phyloP scores from a whole-genome alignment of 2,888 invertebrate species.

The Xestia c-nigrum region DNA sequence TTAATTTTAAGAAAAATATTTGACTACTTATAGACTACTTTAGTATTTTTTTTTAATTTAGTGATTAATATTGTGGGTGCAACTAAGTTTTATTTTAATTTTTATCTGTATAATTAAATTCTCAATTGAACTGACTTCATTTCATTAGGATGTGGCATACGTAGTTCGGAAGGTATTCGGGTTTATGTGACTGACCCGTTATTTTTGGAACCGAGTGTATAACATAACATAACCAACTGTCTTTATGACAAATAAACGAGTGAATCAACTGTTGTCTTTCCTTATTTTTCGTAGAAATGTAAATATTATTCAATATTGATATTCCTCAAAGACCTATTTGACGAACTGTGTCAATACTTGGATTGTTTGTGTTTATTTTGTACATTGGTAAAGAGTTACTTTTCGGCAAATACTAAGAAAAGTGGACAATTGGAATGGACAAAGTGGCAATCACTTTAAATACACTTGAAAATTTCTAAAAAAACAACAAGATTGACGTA shows the following conservation, averaged over 20 bases:
- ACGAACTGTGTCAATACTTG: slow-evolving; percentile 22
- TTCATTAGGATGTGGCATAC: no score
- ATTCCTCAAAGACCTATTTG: background rate
- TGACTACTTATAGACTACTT: no score
- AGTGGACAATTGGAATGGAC: background rate
- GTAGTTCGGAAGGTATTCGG: no score
- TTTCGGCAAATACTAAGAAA: background rate
- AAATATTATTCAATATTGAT: slow-evolving; percentile 16
- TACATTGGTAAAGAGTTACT: background rate
- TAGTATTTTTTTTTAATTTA: no score
- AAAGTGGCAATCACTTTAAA: background rate
- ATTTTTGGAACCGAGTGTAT: no score
- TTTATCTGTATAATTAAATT: no score
- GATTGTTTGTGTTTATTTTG: background rate
- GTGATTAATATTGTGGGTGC: no score
- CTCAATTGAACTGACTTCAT: no score
- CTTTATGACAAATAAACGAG: slow-evolving; percentile 30
- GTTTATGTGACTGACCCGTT: no score
- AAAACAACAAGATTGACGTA: background rate
- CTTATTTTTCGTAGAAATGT: slow-evolving; percentile 14
- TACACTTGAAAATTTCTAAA: background rate
- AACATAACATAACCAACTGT: slow-evolving; percentile 12
- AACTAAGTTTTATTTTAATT: no score
- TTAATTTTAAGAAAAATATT: no score
- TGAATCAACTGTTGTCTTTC: slow-evolving; percentile 15